These are phyloP conservation scores for Danaus chrysippus DNA, from an alignment of 2,888 invertebrate species.

Conservation along the genomic window DNA sequence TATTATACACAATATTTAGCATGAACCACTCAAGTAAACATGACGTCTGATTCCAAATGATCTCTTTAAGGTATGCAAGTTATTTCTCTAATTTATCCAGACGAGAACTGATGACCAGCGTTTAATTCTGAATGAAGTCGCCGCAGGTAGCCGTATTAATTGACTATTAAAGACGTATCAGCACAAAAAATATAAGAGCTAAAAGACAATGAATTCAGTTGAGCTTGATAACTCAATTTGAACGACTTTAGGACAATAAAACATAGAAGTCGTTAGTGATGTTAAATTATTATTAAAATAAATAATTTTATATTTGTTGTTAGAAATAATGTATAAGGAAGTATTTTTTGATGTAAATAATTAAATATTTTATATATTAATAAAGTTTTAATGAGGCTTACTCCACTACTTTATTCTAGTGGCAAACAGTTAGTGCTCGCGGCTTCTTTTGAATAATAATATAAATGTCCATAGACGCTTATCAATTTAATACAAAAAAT, in stretches of 20 bases:
- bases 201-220: slow-evolving; percentile 77
- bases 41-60: too few species aligned
- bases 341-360: not conserved
- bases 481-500: too few species aligned
- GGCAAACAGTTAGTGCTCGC: too few species aligned
- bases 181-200: slow-evolving; percentile 62
- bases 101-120: slow-evolving; percentile 12
- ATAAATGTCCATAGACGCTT: too few species aligned
- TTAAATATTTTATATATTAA: too few species aligned
- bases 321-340: not conserved
- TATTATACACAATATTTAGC: too few species aligned
- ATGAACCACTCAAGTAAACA: too few species aligned
- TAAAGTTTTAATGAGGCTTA: too few species aligned
- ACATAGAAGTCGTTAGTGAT: slow-evolving; percentile 38
- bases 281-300: not conserved
- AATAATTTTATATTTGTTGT: not conserved
- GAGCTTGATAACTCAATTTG: slow-evolving; percentile 78
- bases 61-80: too few species aligned
- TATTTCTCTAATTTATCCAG: too few species aligned
- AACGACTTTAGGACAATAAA: slow-evolving; percentile 42
- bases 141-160: slow-evolving; percentile 75
- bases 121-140: slow-evolving; percentile 58
- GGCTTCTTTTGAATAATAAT: too few species aligned
- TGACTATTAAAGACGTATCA: slow-evolving; percentile 75
- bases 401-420: too few species aligned